Conservation (phyloP, 2,888 invertebrate species). For the Therioaphis trifolii region DNA sequence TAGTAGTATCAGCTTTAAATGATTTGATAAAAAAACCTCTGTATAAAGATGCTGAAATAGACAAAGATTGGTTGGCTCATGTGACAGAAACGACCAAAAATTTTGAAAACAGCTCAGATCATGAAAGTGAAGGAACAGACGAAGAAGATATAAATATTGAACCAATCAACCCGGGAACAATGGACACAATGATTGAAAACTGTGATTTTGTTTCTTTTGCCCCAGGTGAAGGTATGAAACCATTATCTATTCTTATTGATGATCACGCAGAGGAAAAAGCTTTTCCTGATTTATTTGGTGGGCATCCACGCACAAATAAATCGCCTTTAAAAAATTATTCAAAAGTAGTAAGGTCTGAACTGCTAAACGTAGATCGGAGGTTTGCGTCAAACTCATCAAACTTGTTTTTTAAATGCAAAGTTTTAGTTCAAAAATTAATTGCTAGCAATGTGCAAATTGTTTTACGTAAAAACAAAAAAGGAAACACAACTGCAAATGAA, state of each 20-base stretch:
- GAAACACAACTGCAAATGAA: background rate
- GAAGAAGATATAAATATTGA: no score
- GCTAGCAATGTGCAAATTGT: background rate
- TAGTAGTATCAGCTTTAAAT: no score
- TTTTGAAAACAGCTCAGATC: no score
- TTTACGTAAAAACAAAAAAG: background rate
- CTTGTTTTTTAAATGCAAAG: conserved; percentile 19
- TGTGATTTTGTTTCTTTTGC: conserved; percentile 37
- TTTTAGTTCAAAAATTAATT: conserved; percentile 1
- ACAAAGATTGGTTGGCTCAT: no score
- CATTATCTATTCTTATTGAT: conserved; percentile 22
- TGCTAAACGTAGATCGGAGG: background rate
- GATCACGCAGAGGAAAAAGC: background rate
- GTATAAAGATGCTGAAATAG: no score
- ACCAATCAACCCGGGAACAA: no score
- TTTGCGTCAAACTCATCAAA: background rate
- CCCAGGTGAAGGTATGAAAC: conserved; percentile 53
- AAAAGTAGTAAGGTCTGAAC: background rate
- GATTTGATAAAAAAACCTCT: no score
- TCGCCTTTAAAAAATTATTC: background rate
- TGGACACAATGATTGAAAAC: conserved; percentile 11
- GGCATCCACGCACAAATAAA: conserved; percentile 8
- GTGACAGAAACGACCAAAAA: no score
- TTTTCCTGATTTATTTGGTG: conserved; percentile 8
- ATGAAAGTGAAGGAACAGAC: no score